These are phyloP conservation scores for Monopterus albus DNA, from an alignment of 2,113 vertebrate genomes.

Conservation along the genomic window DNA sequence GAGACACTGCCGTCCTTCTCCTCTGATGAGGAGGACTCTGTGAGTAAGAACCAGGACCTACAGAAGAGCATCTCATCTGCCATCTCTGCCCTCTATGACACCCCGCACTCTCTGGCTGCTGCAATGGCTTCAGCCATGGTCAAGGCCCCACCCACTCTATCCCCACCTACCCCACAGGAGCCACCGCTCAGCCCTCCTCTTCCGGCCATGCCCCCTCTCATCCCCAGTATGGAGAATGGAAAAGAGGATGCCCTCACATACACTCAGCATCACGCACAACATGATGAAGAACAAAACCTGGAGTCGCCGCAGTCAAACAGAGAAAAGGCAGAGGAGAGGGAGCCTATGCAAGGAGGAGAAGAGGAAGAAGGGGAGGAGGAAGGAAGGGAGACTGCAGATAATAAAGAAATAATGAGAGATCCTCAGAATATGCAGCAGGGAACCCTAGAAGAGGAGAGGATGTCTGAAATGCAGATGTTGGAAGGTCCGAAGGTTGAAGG, in stretches of 20 bases:
- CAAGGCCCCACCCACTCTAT: conserved; percentile 67
- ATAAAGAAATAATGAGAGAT: conserved; percentile 30
- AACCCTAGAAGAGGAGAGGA: conserved; percentile 23
- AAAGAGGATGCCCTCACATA: conserved; percentile 15
- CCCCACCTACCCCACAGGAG: conserved; percentile 60
- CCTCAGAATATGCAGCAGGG: conserved; percentile 10
- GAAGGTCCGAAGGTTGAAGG: conserved; percentile 68
- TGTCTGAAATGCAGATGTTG: conserved; percentile 26
- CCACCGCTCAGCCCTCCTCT: conserved; percentile 64
- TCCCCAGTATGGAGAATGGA: conserved; percentile 37
- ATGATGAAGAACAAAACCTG: conserved; percentile 28
- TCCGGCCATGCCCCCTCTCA: conserved; percentile 58
- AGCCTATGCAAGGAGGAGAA: not conserved
- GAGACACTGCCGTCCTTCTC: conserved; percentile 93
- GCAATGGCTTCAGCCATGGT: conserved; percentile 59
- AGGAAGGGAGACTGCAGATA: conserved; percentile 16
- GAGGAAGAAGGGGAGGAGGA: not conserved
- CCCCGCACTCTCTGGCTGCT: conserved; percentile 80
- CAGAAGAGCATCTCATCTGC: conserved; percentile 94
- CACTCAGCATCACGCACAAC: conserved; percentile 25
- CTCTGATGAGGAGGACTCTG: conserved; percentile 91
- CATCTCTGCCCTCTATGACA: conserved; percentile 92
- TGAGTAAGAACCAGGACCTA: conserved; percentile 93
- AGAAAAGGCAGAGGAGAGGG: conserved; percentile 12
- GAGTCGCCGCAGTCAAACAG: conserved; percentile 5